phyloP scores from a whole-genome alignment of 2,888 invertebrate genomes.

The Disparrhopalites patrizii region DNA sequence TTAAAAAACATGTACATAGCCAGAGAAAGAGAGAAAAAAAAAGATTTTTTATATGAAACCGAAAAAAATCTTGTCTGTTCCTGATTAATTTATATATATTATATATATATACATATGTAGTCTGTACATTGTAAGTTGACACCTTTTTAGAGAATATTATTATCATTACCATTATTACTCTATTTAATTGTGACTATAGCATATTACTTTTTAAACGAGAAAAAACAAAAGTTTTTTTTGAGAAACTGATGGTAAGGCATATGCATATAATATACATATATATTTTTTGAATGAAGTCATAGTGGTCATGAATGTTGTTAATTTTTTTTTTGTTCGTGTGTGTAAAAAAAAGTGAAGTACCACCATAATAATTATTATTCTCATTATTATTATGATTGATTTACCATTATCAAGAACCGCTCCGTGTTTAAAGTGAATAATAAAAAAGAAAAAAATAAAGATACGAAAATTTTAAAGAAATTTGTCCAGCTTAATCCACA shows the following conservation, averaged over 20 bases:
- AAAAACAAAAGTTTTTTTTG: too few species aligned
- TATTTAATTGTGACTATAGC: too few species aligned
- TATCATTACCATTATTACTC: too few species aligned
- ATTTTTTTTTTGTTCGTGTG: too few species aligned
- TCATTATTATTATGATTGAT: conserved; percentile 11
- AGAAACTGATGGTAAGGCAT: too few species aligned
- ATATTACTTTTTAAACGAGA: too few species aligned
- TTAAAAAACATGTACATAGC: background rate
- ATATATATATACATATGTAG: background rate
- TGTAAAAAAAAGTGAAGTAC: conserved; percentile 16
- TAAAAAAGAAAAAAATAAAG: conserved; percentile 21
- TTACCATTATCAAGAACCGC: conserved; percentile 15
- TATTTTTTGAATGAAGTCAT: conserved; percentile 26
- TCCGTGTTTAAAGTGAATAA: conserved; percentile 11
- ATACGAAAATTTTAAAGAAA: conserved; percentile 12
- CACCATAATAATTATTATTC: conserved; percentile 13
- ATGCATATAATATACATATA: conserved; percentile 12
- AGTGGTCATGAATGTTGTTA: conserved; percentile 27
- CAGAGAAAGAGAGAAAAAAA: background rate
- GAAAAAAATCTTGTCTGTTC: conserved; percentile 29
- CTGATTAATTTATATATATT: conserved; percentile 15
- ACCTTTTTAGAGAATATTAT: too few species aligned
- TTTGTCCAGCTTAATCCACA: too few species aligned
- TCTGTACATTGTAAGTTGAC: too few species aligned
- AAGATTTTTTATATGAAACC: conserved; percentile 7